Percentiles rank a stretch among this genome's conserved stretches.
Conservation (phyloP, 1,140 invertebrate species). For the Bombus pyrosoma region DNA sequence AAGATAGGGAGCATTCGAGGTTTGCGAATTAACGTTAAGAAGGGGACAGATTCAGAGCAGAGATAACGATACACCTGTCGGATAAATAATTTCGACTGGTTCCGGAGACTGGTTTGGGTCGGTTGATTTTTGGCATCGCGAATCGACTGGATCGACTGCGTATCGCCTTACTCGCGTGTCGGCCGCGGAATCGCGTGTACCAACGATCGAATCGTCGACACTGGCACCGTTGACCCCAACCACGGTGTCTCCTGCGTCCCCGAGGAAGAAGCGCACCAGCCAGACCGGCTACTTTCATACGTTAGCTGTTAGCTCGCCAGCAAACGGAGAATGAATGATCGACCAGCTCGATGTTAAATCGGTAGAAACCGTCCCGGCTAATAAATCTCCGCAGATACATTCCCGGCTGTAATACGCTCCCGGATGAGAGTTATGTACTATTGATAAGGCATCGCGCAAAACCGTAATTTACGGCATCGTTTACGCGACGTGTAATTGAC, state of each 20-base stretch:
- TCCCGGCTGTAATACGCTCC: slow-evolving; percentile 45
- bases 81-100: slow-evolving; percentile 27
- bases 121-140: not conserved
- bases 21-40: not conserved
- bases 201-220: slow-evolving; percentile 6
- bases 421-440: slow-evolving; percentile 58
- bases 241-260: not conserved
- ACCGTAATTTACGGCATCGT: slow-evolving; percentile 62
- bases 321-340: slow-evolving; percentile 32
- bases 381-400: slow-evolving; percentile 59
- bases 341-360: slow-evolving; percentile 38
- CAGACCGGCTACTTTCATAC: slow-evolving; percentile 35
- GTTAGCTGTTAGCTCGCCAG: not conserved
- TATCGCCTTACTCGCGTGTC: slow-evolving; percentile 3
- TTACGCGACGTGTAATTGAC: slow-evolving; percentile 56
- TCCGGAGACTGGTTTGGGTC: not conserved
- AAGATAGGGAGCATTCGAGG: too few species aligned
- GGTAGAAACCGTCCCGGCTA: slow-evolving; percentile 57
- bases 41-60: not conserved
- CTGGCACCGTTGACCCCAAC: slow-evolving; percentile 1
- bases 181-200: not conserved
- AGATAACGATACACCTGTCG: slow-evolving; percentile 20
- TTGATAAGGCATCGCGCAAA: slow-evolving; percentile 64
- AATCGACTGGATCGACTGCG: not conserved
- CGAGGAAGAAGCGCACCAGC: slow-evolving; percentile 4